A percentile compares a stretch with the other conserved stretches of the same genome.
Conservation (phyloP, 2,113 vertebrate species). For the Sula dactylatra region DNA sequence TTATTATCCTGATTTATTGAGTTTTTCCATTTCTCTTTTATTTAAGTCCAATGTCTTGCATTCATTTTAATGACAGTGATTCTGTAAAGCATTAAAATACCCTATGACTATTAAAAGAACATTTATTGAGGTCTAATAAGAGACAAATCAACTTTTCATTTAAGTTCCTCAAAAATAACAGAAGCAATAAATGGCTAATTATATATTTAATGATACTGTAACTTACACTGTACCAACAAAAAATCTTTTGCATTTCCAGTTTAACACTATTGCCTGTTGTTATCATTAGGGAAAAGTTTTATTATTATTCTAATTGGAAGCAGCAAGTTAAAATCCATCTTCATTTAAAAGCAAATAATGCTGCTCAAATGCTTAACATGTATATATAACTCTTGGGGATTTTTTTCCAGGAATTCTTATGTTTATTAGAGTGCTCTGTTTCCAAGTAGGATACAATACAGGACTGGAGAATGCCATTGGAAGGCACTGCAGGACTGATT, state of each 20-base stretch:
- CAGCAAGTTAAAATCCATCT: slow-evolving; percentile 42
- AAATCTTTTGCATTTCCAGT: background rate
- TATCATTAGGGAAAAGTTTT: slow-evolving; percentile 49
- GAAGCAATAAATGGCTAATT: slow-evolving; percentile 37
- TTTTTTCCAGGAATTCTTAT: background rate
- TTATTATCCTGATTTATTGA: slow-evolving; percentile 56
- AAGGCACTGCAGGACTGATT: background rate
- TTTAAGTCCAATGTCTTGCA: slow-evolving; percentile 49
- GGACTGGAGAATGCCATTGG: background rate
- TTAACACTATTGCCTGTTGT: background rate
- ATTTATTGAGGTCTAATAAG: slow-evolving; percentile 58
- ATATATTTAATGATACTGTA: slow-evolving; percentile 52
- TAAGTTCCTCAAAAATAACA: slow-evolving; percentile 46
- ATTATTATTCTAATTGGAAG: slow-evolving; percentile 60
- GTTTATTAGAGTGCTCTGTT: background rate
- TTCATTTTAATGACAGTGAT: slow-evolving; percentile 49
- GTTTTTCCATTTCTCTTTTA: slow-evolving; percentile 50
- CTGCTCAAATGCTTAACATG: background rate
- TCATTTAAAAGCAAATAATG: slow-evolving; percentile 44
- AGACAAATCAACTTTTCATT: slow-evolving; percentile 60
- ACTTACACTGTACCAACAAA: background rate
- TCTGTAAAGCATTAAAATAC: slow-evolving; percentile 58
- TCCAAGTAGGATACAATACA: background rate
- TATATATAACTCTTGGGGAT: background rate
- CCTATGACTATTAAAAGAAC: slow-evolving; percentile 46